Conservation (phyloP, 2,888 invertebrate species). For the Ophion costatus region DNA sequence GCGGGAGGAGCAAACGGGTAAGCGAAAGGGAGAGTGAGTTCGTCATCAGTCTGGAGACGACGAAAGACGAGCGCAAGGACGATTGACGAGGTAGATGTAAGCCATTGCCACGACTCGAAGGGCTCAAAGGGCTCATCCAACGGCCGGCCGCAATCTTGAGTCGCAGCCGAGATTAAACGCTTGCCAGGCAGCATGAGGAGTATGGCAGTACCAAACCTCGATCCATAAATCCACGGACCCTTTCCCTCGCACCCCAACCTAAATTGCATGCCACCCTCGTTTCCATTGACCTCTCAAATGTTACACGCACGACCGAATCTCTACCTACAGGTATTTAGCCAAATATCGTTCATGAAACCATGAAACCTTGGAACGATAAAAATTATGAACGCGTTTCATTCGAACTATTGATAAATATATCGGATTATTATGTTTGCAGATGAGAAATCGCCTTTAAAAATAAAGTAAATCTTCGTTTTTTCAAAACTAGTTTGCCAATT, state of each 20-base stretch:
- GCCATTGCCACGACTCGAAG: slow-evolving; percentile 56
- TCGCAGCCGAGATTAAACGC: slow-evolving; percentile 58
- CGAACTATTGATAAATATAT: too few relatives aligned
- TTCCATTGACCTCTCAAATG: not conserved
- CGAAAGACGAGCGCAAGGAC: slow-evolving; percentile 36
- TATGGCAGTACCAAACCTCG: slow-evolving; percentile 29
- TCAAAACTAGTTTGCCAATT: too few relatives aligned
- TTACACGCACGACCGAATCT: slow-evolving; percentile 32
- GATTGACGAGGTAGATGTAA: slow-evolving; percentile 60
- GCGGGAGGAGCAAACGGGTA: not conserved
- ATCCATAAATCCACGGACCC: slow-evolving; percentile 59
- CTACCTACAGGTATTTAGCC: slow-evolving; percentile 15
- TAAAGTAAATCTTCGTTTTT: too few relatives aligned
- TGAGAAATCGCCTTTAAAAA: too few relatives aligned
- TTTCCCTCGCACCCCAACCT: slow-evolving; percentile 18
- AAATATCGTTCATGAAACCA: slow-evolving; percentile 12
- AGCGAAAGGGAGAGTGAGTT: not conserved
- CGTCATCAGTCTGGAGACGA: slow-evolving; percentile 18
- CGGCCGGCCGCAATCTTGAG: slow-evolving; percentile 58
- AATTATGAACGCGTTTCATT: too few relatives aligned
- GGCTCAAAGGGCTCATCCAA: slow-evolving; percentile 62
- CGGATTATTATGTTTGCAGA: too few relatives aligned
- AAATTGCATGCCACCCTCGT: not conserved
- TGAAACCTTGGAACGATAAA: too few relatives aligned
- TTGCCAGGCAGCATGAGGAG: slow-evolving; percentile 33